Conservation (phyloP, 2,113 vertebrate genomes). For the Alosa alosa region DNA sequence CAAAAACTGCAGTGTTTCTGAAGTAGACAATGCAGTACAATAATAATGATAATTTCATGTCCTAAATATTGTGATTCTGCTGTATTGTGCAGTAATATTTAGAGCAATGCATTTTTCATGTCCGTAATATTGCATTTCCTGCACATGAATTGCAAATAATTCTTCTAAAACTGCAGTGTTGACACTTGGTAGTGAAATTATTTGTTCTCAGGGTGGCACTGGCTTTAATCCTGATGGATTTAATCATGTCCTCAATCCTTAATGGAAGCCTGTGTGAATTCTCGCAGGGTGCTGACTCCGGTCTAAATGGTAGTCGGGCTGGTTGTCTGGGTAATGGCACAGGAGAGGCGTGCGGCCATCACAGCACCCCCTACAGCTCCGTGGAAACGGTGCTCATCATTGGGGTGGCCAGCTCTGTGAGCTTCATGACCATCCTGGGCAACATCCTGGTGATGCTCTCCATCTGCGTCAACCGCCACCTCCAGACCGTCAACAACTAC, state of each 20-base stretch:
- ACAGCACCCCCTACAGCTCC: slow-evolving; percentile 60
- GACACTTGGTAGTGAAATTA: too few species aligned
- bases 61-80: too few species aligned
- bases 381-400: slow-evolving; percentile 77
- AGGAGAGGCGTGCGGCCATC: slow-evolving; percentile 33
- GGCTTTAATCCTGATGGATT: too few species aligned
- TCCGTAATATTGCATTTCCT: too few species aligned
- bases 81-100: too few species aligned
- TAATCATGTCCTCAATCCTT: not conserved
- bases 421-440: slow-evolving; percentile 82
- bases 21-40: too few species aligned
- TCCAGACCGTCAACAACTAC: slow-evolving; percentile 92
- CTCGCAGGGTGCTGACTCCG: not conserved
- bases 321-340: slow-evolving; percentile 63
- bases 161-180: too few species aligned
- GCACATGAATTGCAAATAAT: too few species aligned
- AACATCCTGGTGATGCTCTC: slow-evolving; percentile 92
- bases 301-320: not conserved
- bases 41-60: too few species aligned
- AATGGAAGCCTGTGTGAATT: not conserved
- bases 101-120: too few species aligned
- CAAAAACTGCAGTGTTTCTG: too few species aligned
- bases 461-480: slow-evolving; percentile 86
- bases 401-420: slow-evolving; percentile 78
- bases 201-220: too few species aligned